Percentiles rank a stretch among this genome's conserved stretches.
phyloP scores from a whole-genome alignment of 1,140 invertebrate genomes.

The Nephila pilipes region DNA sequence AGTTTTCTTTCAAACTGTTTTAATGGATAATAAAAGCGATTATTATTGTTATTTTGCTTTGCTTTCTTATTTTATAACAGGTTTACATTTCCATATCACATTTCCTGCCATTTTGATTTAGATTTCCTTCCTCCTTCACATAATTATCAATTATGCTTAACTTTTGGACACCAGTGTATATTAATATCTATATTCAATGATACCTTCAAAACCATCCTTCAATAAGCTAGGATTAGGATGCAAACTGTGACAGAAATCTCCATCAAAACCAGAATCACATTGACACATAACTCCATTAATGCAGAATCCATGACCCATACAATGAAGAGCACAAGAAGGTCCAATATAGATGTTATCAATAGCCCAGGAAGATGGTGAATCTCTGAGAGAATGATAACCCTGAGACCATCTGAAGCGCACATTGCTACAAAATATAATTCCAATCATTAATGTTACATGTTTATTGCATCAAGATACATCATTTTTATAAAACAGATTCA shows the following conservation, averaged over 20 bases:
- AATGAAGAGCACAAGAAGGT: conserved; percentile 82
- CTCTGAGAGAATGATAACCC: conserved; percentile 80
- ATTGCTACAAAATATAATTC: conserved; percentile 77
- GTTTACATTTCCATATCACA: no score
- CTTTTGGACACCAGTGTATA: no score
- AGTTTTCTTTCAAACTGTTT: no score
- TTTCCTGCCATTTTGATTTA: no score
- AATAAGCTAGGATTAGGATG: conserved; percentile 79
- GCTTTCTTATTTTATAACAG: no score
- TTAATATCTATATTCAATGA: not conserved
- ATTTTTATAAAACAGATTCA: no score
- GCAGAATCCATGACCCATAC: conserved; percentile 82
- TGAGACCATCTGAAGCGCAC: conserved; percentile 83
- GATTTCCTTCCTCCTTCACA: no score
- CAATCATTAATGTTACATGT: not conserved
- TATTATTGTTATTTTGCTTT: no score
- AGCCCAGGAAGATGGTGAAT: conserved; percentile 81
- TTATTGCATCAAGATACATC: no score
- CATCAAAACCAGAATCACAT: conserved; percentile 81
- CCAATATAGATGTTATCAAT: conserved; percentile 83
- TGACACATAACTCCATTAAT: conserved; percentile 81
- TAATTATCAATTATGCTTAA: no score
- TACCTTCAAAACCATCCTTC: conserved; percentile 81
- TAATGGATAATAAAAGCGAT: no score
- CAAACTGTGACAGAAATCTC: conserved; percentile 79